These are phyloP conservation scores for Sphaerophoria taeniata DNA, from an alignment of 2,888 invertebrate species.

Conservation along the genomic window DNA sequence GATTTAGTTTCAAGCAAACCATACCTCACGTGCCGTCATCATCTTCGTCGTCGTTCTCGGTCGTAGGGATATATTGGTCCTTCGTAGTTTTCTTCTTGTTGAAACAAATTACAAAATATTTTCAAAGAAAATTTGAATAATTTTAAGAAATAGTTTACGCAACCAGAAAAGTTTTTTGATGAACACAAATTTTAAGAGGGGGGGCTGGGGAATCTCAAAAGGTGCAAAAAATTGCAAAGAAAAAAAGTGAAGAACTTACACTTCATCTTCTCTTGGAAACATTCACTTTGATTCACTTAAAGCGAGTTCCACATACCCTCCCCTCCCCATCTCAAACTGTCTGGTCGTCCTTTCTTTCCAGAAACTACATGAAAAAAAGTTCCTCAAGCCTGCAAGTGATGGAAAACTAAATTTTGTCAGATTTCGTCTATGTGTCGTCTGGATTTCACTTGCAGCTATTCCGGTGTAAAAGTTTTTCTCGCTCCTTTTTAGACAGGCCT, in stretches of 20 bases:
- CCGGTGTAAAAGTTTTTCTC: constrained; percentile 63
- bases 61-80: too few relatives aligned
- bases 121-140: constrained; percentile 69
- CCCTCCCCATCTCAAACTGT: constrained; percentile 35
- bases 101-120: constrained; percentile 68
- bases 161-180: constrained; percentile 25
- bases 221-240: constrained; percentile 18
- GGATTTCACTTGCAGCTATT: constrained; percentile 74
- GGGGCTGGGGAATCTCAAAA: constrained; percentile 38
- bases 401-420: constrained; percentile 71
- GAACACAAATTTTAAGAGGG: neutral
- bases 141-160: constrained; percentile 63
- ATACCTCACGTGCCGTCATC: constrained; percentile 2
- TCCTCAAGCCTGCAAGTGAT: constrained; percentile 33
- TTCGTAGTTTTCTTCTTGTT: neutral
- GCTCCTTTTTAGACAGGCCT: constrained; percentile 1
- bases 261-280: constrained; percentile 35
- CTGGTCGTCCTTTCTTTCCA: constrained; percentile 50
- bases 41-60: neutral
- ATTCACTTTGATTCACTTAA: constrained; percentile 72
- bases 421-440: constrained; percentile 73
- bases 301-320: constrained; percentile 41
- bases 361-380: constrained; percentile 10
- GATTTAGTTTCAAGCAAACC: constrained; percentile 65
- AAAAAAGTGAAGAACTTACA: neutral